These are phyloP conservation scores for Mionectes macconnelli DNA, from an alignment of 2,113 vertebrate genomes.

Conservation along the genomic window DNA sequence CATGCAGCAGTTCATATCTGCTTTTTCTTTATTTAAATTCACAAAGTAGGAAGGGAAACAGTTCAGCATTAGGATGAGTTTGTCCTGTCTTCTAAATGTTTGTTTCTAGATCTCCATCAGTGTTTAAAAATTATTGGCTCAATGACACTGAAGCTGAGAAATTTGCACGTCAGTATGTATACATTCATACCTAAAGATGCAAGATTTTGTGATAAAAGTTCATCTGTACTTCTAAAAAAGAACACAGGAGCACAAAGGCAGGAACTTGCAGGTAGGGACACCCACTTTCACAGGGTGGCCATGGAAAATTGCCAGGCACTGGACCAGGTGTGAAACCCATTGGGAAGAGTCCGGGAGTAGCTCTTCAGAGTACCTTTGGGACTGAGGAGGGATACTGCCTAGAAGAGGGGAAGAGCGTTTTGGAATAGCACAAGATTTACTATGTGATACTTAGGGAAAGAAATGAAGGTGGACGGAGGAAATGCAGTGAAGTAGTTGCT, in stretches of 20 bases:
- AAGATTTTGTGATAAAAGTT: background rate
- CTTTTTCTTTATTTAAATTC: background rate
- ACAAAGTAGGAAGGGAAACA: background rate
- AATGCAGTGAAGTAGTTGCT: background rate
- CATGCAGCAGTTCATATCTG: background rate
- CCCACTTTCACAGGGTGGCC: background rate
- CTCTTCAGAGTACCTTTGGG: background rate
- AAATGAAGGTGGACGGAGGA: background rate
- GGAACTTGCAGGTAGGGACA: background rate
- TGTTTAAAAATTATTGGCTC: background rate
- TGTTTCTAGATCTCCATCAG: background rate
- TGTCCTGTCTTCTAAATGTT: background rate
- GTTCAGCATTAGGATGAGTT: background rate
- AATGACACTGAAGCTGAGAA: background rate
- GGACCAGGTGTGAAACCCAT: background rate
- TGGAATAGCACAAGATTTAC: background rate
- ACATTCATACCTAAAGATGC: background rate
- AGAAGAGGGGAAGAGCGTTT: background rate
- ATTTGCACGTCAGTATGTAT: fast-evolving
- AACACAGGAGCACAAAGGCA: background rate
- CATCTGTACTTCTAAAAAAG: background rate
- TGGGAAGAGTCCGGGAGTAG: background rate
- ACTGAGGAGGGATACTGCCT: background rate
- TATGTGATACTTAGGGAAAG: background rate
- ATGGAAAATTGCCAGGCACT: background rate